phyloP scores from a whole-genome alignment of 2,888 invertebrate genomes.

The Trichogramma evanescens region DNA sequence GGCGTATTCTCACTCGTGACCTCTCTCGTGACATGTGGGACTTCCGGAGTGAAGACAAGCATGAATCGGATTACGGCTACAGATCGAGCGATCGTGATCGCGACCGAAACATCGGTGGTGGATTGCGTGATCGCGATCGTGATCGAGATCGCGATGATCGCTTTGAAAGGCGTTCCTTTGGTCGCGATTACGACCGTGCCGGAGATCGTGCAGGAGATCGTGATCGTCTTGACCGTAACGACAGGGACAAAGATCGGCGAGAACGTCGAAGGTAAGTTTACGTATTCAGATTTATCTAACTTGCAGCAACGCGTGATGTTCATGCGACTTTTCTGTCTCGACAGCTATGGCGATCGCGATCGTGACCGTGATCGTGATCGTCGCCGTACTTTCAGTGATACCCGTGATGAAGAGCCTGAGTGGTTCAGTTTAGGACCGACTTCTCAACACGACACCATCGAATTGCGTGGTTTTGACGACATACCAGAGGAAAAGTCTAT shows the following conservation, averaged over 20 bases:
- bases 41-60: conserved; percentile 43
- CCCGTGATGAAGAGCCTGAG: conserved; percentile 74
- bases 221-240: conserved; percentile 42
- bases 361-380: conserved; percentile 33
- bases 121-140: conserved; percentile 38
- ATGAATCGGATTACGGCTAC: conserved; percentile 42
- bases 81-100: conserved; percentile 36
- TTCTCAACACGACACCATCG: conserved; percentile 86
- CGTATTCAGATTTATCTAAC: too few species aligned
- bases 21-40: conserved; percentile 63
- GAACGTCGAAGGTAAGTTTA: background rate
- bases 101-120: conserved; percentile 35
- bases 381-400: conserved; percentile 49
- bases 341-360: conserved; percentile 37
- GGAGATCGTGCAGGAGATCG: conserved; percentile 42
- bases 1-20: conserved; percentile 69
- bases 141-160: conserved; percentile 48
- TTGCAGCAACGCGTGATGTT: background rate
- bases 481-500: conserved; percentile 47
- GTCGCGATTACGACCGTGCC: conserved; percentile 48
- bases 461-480: conserved; percentile 86
- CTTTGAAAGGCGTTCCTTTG: conserved; percentile 51
- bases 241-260: conserved; percentile 50
- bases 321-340: conserved; percentile 34
- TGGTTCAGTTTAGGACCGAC: conserved; percentile 87